Evolutionary conservation across 2,113 vertebrate genomes (phyloP).

Genomic region (Pampusana beccarii): DNA sequence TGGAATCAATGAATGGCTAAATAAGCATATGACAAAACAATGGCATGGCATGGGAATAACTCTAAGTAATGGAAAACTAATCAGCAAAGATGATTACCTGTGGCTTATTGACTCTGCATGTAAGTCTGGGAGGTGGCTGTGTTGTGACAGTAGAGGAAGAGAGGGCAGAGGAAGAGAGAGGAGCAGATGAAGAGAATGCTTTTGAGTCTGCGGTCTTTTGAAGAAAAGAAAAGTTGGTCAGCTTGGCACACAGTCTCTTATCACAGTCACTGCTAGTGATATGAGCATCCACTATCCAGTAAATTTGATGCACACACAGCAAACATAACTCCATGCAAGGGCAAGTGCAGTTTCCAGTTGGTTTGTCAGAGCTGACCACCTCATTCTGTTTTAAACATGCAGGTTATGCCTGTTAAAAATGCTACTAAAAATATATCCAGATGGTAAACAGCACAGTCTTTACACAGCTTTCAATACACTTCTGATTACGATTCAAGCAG

Average conservation of each 20-base stretch:
- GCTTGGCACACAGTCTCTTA: constrained; percentile 12
- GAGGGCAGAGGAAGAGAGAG: constrained; percentile 67
- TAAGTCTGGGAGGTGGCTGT: constrained; percentile 70
- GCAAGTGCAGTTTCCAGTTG: background rate
- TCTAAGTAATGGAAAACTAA: constrained; percentile 21
- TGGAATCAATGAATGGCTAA: background rate
- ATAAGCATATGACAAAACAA: background rate
- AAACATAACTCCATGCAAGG: constrained; percentile 55
- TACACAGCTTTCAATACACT: background rate
- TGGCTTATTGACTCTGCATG: constrained; percentile 65
- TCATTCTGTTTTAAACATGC: constrained; percentile 22
- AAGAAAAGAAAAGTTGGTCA: constrained; percentile 69
- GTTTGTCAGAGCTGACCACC: background rate
- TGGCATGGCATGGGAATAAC: background rate
- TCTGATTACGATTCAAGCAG: constrained; percentile 4
- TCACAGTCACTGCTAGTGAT: background rate
- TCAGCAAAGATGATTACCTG: constrained; percentile 69
- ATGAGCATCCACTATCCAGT: constrained; percentile 1
- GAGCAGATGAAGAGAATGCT: constrained; percentile 63
- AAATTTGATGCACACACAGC: constrained; percentile 36
- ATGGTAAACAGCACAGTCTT: background rate
- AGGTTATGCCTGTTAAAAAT: background rate
- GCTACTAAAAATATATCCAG: background rate
- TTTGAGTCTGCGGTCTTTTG: constrained; percentile 70
- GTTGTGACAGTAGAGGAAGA: constrained; percentile 71